Percentiles rank a stretch among this genome's conserved stretches.
phyloP scores from a whole-genome alignment of 2,113 vertebrate genomes.

The Cromileptes altivelis region DNA sequence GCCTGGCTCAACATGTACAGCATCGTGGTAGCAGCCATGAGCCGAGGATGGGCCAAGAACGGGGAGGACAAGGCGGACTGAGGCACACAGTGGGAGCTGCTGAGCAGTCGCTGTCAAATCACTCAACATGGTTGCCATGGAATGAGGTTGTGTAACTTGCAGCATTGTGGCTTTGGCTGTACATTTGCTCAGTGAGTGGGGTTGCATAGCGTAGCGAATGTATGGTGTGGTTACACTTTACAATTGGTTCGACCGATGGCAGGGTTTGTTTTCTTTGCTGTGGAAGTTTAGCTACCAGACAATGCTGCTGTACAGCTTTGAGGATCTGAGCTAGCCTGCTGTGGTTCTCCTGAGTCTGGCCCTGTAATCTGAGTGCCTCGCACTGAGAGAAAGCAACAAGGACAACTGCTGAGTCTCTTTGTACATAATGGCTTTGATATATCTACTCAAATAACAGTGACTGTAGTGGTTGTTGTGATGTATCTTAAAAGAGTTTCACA shows the following conservation, averaged over 20 bases:
- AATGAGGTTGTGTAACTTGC: conserved; percentile 77
- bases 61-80: conserved; percentile 86
- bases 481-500: conserved; percentile 74
- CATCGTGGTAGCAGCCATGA: conserved; percentile 92
- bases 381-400: conserved; percentile 39
- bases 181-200: conserved; percentile 76
- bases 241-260: conserved; percentile 52
- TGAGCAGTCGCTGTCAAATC: conserved; percentile 68
- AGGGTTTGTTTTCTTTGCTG: conserved; percentile 67
- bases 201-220: conserved; percentile 62
- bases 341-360: conserved; percentile 27
- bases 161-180: conserved; percentile 69
- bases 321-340: conserved; percentile 38
- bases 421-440: conserved; percentile 81
- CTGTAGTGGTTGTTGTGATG: conserved; percentile 82
- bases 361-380: conserved; percentile 43
- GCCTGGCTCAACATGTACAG: conserved; percentile 94
- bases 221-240: conserved; percentile 66
- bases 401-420: conserved; percentile 68
- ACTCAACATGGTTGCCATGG: conserved; percentile 74
- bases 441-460: conserved; percentile 77
- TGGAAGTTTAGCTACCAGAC: conserved; percentile 68
- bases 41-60: conserved; percentile 87
- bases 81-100: conserved; percentile 52
- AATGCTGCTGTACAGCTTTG: conserved; percentile 55